phyloP scores from a whole-genome alignment of 2,113 vertebrate species.

The Papio anubis region DNA sequence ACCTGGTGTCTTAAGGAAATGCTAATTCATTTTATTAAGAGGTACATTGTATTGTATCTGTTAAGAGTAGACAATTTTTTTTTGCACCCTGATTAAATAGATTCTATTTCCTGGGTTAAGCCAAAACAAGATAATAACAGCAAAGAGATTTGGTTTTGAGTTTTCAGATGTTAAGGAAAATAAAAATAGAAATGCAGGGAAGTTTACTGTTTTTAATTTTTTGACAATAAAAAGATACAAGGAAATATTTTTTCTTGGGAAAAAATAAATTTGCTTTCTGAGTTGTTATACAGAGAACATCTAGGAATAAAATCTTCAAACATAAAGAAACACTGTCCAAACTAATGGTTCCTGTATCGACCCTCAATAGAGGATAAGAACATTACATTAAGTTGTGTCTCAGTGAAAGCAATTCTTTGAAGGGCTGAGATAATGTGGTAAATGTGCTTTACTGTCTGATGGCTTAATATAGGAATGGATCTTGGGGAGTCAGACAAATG shows the following conservation, averaged over 20 bases:
- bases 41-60: not conserved
- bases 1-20: not conserved
- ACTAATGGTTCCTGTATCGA: conserved; percentile 46
- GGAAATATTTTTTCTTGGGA: not conserved
- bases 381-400: conserved; percentile 40
- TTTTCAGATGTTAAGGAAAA: conserved; percentile 35
- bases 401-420: conserved; percentile 50
- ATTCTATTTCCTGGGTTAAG: not conserved
- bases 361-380: not conserved
- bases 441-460: conserved; percentile 45
- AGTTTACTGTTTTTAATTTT: not conserved
- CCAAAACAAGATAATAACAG: not conserved
- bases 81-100: not conserved
- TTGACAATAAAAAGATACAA: not conserved
- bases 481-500: conserved; percentile 50
- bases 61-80: not conserved
- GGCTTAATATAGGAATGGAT: conserved; percentile 40
- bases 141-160: conserved; percentile 37
- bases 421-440: conserved; percentile 50
- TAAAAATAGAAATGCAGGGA: not conserved
- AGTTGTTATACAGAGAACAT: not conserved
- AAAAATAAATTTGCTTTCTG: not conserved
- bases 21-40: not conserved
- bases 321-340: not conserved
- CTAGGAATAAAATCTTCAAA: not conserved